Evolutionary conservation across 2,797 vertebrate genomes (phyloP).

Genomic region (Micrastur ruficollis): DNA sequence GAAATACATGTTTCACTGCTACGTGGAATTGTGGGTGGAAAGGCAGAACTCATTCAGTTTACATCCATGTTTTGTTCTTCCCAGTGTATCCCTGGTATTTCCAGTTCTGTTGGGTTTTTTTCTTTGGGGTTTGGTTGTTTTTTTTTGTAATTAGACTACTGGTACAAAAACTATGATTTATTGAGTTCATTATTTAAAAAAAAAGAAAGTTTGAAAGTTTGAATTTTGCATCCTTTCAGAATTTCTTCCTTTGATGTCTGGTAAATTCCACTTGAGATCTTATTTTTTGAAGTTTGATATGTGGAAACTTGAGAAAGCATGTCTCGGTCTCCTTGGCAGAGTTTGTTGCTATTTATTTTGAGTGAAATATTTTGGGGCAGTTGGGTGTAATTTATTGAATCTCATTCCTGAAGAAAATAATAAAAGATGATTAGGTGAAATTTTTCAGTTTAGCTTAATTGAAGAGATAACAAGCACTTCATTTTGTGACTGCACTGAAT

Average conservation of each 20-base stretch:
- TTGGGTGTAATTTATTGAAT: background rate
- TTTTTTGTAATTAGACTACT: background rate
- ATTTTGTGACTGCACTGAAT: background rate
- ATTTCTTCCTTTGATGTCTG: background rate
- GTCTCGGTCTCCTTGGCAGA: background rate
- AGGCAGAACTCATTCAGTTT: background rate
- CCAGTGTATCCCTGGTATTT: background rate
- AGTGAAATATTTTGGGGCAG: background rate
- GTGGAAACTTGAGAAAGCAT: background rate
- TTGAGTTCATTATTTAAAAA: background rate
- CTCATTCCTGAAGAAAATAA: background rate
- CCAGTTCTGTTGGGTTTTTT: background rate
- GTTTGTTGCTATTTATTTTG: background rate
- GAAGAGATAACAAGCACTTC: background rate
- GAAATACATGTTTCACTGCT: background rate
- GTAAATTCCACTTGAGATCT: background rate
- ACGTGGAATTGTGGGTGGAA: background rate
- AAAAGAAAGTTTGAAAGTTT: background rate
- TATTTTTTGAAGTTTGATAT: background rate
- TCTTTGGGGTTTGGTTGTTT: background rate
- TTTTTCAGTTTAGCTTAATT: slow-evolving; percentile 12
- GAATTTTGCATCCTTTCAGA: background rate
- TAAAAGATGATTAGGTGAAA: background rate
- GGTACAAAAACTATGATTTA: background rate
- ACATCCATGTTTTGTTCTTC: background rate